A percentile compares a stretch with the other conserved stretches of the same genome.
phyloP scores from a whole-genome alignment of 2,888 invertebrate species.

The Oligia strigilis region DNA sequence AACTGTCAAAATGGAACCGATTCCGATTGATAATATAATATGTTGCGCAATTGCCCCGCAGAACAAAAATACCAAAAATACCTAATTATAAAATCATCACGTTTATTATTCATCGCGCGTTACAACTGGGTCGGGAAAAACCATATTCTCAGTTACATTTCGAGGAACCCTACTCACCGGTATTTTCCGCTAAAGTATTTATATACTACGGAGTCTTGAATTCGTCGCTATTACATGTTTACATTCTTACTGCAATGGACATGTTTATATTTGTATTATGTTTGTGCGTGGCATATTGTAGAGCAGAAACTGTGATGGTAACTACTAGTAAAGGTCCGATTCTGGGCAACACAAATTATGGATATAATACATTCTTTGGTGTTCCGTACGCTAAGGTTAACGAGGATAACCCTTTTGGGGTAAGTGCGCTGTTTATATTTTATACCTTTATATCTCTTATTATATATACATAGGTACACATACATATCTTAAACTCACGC shows the following conservation, averaged over 20 bases:
- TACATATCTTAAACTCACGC: no score
- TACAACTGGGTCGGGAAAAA: slow-evolving; percentile 15
- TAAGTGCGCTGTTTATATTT: slow-evolving; percentile 64
- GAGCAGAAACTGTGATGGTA: slow-evolving; percentile 56
- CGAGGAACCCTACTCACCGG: slow-evolving; percentile 39
- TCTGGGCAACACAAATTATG: slow-evolving; percentile 70
- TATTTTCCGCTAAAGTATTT: slow-evolving; percentile 7
- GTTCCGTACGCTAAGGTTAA: slow-evolving; percentile 81
- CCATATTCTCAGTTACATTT: slow-evolving; percentile 8
- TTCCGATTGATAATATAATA: no score
- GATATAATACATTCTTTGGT: slow-evolving; percentile 78
- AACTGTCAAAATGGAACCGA: no score
- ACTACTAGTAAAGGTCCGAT: slow-evolving; percentile 71
- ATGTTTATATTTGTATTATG: slow-evolving; percentile 21
- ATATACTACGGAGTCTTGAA: not conserved
- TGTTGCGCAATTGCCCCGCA: no score
- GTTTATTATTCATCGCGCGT: not conserved
- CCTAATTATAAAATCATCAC: not conserved
- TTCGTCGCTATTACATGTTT: slow-evolving; percentile 22
- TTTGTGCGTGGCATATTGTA: slow-evolving; percentile 11
- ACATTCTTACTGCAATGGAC: slow-evolving; percentile 29
- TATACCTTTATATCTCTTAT: not conserved
- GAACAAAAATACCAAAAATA: slow-evolving; percentile 6
- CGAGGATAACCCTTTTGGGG: slow-evolving; percentile 79
- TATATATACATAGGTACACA: not conserved